These are phyloP conservation scores for Anolis sagrei DNA, from an alignment of 2,113 vertebrate genomes.

Conservation along the genomic window DNA sequence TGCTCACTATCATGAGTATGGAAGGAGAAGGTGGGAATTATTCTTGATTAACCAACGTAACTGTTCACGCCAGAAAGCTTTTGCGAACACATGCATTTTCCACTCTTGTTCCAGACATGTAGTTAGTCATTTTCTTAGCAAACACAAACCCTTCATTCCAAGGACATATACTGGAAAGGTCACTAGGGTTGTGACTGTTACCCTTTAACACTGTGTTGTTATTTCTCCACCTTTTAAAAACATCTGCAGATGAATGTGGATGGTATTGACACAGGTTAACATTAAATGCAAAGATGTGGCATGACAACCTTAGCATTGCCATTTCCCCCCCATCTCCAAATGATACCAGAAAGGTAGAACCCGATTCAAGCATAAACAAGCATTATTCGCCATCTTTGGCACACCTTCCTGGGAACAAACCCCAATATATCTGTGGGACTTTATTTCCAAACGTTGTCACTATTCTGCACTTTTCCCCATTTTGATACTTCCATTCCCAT, in stretches of 20 bases:
- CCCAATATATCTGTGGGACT: too few relatives aligned
- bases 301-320: neutral
- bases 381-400: too few relatives aligned
- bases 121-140: neutral
- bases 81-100: neutral
- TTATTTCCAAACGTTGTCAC: too few relatives aligned
- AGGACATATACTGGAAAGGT: constrained; percentile 13
- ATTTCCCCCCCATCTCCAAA: neutral
- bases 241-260: neutral
- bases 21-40: neutral
- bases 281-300: neutral
- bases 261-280: too few relatives aligned
- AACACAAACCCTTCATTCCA: neutral
- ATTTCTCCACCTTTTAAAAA: neutral
- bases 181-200: neutral
- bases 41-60: neutral
- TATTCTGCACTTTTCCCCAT: too few relatives aligned
- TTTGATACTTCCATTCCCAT: too few relatives aligned
- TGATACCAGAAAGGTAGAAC: neutral
- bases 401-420: too few relatives aligned
- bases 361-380: neutral
- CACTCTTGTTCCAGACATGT: neutral
- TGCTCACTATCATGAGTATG: neutral
- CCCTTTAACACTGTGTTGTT: neutral
- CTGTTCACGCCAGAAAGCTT: neutral